These are phyloP conservation scores for Cyprinodon tularosa DNA, from an alignment of 2,113 vertebrate species.

Conservation along the genomic window DNA sequence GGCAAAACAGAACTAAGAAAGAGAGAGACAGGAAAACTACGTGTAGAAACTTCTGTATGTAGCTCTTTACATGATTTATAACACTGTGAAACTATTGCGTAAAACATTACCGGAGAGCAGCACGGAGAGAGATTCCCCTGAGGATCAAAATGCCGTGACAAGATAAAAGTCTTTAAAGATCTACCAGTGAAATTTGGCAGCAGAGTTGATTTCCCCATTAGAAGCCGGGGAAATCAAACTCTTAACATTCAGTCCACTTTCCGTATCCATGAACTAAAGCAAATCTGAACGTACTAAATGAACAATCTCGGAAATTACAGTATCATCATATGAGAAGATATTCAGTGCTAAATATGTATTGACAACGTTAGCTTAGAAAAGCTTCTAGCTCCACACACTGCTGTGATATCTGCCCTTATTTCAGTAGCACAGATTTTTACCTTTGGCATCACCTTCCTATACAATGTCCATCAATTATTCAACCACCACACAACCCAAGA, in stretches of 20 bases:
- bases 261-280: neutral
- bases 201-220: neutral
- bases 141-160: slow-evolving; percentile 13
- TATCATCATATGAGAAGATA: neutral
- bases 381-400: too few species aligned
- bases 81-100: slow-evolving; percentile 5
- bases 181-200: neutral
- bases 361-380: neutral
- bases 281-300: neutral
- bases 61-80: slow-evolving; percentile 7
- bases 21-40: slow-evolving; percentile 1
- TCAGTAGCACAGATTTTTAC: neutral
- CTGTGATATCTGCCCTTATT: too few species aligned
- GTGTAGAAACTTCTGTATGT: slow-evolving; percentile 10
- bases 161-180: slow-evolving; percentile 4
- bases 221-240: neutral
- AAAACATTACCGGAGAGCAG: neutral
- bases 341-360: neutral
- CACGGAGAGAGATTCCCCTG: neutral
- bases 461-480: neutral
- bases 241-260: neutral
- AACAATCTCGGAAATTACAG: neutral
- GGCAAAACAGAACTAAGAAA: neutral
- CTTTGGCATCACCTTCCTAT: neutral
- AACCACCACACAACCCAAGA: neutral